phyloP scores from a whole-genome alignment of 2,113 vertebrate species.

The Raja brachyura region DNA sequence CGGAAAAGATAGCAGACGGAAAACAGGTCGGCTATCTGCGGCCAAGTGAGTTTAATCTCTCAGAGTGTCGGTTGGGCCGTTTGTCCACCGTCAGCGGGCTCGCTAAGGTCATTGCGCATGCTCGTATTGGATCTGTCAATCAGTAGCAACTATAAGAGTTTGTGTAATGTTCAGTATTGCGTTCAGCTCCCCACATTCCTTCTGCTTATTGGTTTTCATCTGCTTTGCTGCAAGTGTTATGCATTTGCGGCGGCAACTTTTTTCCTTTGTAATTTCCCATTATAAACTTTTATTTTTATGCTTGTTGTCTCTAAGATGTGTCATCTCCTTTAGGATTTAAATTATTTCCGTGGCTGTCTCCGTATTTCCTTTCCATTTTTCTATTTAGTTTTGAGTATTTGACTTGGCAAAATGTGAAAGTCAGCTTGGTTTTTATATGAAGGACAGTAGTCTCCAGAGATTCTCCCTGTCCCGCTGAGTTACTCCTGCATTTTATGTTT shows the following conservation, averaged over 20 bases:
- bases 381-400: background rate
- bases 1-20: no score
- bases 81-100: background rate
- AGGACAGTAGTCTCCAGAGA: no score
- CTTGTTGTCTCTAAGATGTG: background rate
- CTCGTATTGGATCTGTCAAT: background rate
- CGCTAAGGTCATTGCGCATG: background rate
- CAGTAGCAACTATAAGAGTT: background rate
- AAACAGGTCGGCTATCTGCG: background rate
- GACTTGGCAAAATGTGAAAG: background rate
- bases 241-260: background rate
- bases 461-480: no score
- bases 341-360: background rate
- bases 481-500: no score
- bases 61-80: slow-evolving; percentile 5
- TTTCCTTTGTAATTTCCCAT: background rate
- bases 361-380: background rate
- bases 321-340: background rate
- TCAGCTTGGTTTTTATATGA: background rate
- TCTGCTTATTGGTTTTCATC: background rate
- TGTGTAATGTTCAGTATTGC: slow-evolving; percentile 17
- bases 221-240: background rate
- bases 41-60: background rate
- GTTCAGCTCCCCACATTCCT: background rate
- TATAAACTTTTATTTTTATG: background rate